Percentiles rank a stretch among this genome's conserved stretches.
Conservation (phyloP, 1,140 invertebrate species). For the Drosophila melanica region DNA sequence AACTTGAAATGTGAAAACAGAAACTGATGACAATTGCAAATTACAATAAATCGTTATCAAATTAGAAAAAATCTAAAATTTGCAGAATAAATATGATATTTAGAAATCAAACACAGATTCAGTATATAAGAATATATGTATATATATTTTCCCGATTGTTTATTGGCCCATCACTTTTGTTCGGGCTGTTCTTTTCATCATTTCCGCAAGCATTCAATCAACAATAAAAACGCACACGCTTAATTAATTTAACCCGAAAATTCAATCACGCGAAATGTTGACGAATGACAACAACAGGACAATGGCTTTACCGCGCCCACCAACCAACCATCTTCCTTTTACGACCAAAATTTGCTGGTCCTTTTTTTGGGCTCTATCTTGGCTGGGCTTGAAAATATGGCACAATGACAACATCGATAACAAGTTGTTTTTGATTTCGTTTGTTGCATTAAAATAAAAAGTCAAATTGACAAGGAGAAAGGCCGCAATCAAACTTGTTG, state of each 20-base stretch:
- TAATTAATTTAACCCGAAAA: slow-evolving; percentile 82
- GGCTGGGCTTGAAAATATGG: slow-evolving; percentile 43
- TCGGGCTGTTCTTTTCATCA: slow-evolving; percentile 6
- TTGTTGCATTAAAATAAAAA: slow-evolving; percentile 71
- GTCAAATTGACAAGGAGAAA: slow-evolving; percentile 59
- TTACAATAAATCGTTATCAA: too few relatives aligned
- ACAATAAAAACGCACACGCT: slow-evolving; percentile 81
- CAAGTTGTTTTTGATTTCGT: slow-evolving; percentile 76
- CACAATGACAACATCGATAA: slow-evolving; percentile 73
- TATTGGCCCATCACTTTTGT: background rate
- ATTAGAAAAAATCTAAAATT: too few relatives aligned
- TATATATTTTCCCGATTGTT: background rate
- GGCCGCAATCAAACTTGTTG: slow-evolving; percentile 59
- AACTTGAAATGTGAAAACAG: too few relatives aligned
- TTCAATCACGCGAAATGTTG: slow-evolving; percentile 69
- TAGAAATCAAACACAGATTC: too few relatives aligned
- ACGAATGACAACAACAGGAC: slow-evolving; percentile 49
- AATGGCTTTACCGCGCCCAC: background rate
- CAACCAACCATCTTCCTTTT: background rate
- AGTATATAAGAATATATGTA: too few relatives aligned
- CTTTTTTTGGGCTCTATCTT: slow-evolving; percentile 9
- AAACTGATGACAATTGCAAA: too few relatives aligned
- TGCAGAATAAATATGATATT: too few relatives aligned
- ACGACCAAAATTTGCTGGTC: background rate
- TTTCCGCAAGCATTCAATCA: slow-evolving; percentile 63